These are phyloP conservation scores for Mythimna albipuncta DNA, from an alignment of 2,888 invertebrate species.

Conservation along the genomic window DNA sequence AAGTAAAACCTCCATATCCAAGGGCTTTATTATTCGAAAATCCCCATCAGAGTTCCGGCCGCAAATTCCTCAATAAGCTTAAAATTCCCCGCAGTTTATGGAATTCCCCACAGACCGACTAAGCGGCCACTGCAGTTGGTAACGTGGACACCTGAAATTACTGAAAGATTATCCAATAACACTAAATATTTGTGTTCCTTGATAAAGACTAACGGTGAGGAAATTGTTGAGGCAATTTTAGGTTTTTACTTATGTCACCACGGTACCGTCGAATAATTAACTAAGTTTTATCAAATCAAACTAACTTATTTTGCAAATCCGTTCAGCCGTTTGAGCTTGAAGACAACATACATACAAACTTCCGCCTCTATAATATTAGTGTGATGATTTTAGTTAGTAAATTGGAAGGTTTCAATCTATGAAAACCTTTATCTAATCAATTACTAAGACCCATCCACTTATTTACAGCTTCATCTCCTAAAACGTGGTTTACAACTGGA, in stretches of 20 bases:
- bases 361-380: too few relatives aligned
- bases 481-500: constrained; percentile 30
- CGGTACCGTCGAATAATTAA: too few relatives aligned
- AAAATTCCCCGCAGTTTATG: constrained; percentile 56
- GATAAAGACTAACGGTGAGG: neutral
- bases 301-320: too few relatives aligned
- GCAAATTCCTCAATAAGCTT: constrained; percentile 61
- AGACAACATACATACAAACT: too few relatives aligned
- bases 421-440: constrained; percentile 25
- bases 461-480: constrained; percentile 11
- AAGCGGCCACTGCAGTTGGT: constrained; percentile 40
- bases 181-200: constrained; percentile 19
- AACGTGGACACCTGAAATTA: constrained; percentile 46
- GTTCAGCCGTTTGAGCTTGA: too few relatives aligned
- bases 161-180: constrained; percentile 31
- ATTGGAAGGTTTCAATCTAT: constrained; percentile 1
- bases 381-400: constrained; percentile 7
- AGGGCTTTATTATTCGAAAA: constrained; percentile 53
- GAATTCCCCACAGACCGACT: constrained; percentile 45
- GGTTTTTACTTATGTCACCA: too few relatives aligned
- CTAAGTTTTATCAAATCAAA: too few relatives aligned
- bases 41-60: constrained; percentile 55
- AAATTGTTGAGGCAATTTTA: too few relatives aligned
- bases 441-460: constrained; percentile 9
- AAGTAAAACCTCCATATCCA: constrained; percentile 42